Percentiles rank a stretch among this genome's conserved stretches.
Evolutionary conservation across 2,888 invertebrate genomes (phyloP).

Genomic region (Hemicrepidius hirtus): DNA sequence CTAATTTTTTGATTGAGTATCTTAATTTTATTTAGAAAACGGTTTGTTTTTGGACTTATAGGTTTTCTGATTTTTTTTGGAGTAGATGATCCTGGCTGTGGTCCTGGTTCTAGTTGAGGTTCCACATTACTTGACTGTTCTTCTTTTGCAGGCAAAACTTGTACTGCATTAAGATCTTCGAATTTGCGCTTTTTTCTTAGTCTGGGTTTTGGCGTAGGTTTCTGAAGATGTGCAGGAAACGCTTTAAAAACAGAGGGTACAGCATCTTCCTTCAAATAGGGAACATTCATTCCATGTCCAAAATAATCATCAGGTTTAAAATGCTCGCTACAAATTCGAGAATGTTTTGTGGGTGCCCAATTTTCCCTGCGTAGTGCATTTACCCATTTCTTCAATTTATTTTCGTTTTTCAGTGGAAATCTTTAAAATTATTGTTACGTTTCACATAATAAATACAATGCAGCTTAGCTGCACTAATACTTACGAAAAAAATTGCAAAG

Average conservation of each 20-base stretch:
- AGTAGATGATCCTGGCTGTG: not conserved
- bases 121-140: not conserved
- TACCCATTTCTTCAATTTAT: not conserved
- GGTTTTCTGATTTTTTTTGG: not conserved
- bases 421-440: not conserved
- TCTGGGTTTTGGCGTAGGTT: not conserved
- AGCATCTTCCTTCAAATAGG: conserved; percentile 14
- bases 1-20: conserved; percentile 4
- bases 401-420: not conserved
- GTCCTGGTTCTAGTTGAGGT: too few relatives aligned
- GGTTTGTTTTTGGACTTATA: not conserved
- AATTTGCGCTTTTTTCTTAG: conserved; percentile 4
- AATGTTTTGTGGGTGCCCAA: conserved; percentile 4
- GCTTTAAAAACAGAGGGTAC: conserved; percentile 22
- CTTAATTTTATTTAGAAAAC: conserved; percentile 8
- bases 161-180: not conserved
- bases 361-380: conserved; percentile 8
- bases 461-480: not conserved
- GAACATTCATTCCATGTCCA: not conserved
- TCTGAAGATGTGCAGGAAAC: conserved; percentile 22
- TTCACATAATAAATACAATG: not conserved
- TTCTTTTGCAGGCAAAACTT: too few relatives aligned
- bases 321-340: conserved; percentile 23
- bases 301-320: conserved; percentile 1
- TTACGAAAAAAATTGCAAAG: not conserved